Evolutionary conservation across 1,140 invertebrate genomes (phyloP), one percentile per base, ranked within the genome.

Genomic region (Tetragonula clypearis): DNA sequence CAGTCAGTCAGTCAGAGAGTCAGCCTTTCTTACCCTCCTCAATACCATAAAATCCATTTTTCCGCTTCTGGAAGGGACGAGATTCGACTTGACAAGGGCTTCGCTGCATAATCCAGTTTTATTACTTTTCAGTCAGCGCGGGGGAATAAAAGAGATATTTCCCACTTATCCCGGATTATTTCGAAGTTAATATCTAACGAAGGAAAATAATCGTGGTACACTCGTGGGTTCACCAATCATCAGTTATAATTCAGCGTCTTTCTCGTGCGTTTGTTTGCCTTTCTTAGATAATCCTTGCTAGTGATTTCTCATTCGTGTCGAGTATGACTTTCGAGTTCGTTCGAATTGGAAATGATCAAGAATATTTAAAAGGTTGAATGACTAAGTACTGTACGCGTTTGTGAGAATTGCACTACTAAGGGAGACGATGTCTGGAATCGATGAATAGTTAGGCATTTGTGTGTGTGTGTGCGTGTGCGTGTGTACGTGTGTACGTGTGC

Each of bases 101-200:
- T 76, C 88, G 66, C 60, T 35, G 80, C 72, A 76, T 90, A 90
- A 90, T 90, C 89, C 88, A 90, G 82, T 90, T 90, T 90, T 90
- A 90, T 90, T 90, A 90, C 87, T 90, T 90, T 90, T 90, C 89
- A 90, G 89, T 90, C 86, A 88, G 71, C 79, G 81, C 74, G 66
- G 55, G 17, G 74, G 49, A 78, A 78, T 84, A 56, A 30, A 86
- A 82, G 81, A 82, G 80, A 88, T 90, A 88, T 90, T 85, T 73
- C 68, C 88, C 88, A 90, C 89, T 90, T 90, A 90, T 76, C 65
- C 78, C 35, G 86, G 89, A 90, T 90, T 88, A 90, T 90, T 88
- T 88, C 83, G n/a, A 41, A 86, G 77, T 90, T 83, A 86, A 85
- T 76, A 90, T 82, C 84, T 85, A 90, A 80, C 84, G 69, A 90